Evolutionary conservation across 2,797 vertebrate genomes (phyloP).

Genomic region (Spheniscus humboldti): DNA sequence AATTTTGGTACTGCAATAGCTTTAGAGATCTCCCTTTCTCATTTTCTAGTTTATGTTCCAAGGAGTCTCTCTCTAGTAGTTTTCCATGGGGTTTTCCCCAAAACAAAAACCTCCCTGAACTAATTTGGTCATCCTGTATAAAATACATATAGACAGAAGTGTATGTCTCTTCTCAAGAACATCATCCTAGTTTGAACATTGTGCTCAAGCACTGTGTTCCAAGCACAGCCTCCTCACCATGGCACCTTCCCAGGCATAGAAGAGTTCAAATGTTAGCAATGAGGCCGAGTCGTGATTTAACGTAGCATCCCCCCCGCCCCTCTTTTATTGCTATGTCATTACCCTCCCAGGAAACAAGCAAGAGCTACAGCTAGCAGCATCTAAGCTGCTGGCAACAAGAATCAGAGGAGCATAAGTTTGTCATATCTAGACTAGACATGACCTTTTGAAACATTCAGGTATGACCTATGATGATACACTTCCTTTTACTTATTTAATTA

Average conservation of each 20-base stretch:
- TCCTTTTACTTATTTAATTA: neutral
- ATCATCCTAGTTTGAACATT: neutral
- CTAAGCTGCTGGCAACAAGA: neutral
- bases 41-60: neutral
- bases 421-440: neutral
- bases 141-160: neutral
- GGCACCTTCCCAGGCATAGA: neutral
- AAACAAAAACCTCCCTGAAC: neutral
- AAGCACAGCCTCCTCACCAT: neutral
- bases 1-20: neutral
- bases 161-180: neutral
- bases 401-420: neutral
- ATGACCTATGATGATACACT: neutral
- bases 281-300: neutral
- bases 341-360: neutral
- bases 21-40: neutral
- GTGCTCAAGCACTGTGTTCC: neutral
- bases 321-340: neutral
- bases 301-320: rapidly evolving
- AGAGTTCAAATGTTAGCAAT: neutral
- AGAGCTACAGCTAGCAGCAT: neutral
- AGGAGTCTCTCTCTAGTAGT: neutral
- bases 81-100: neutral
- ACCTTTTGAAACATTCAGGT: neutral
- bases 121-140: neutral